These are phyloP conservation scores for Cepaea nemoralis DNA, from an alignment of 1,140 invertebrate genomes.

Conservation along the genomic window DNA sequence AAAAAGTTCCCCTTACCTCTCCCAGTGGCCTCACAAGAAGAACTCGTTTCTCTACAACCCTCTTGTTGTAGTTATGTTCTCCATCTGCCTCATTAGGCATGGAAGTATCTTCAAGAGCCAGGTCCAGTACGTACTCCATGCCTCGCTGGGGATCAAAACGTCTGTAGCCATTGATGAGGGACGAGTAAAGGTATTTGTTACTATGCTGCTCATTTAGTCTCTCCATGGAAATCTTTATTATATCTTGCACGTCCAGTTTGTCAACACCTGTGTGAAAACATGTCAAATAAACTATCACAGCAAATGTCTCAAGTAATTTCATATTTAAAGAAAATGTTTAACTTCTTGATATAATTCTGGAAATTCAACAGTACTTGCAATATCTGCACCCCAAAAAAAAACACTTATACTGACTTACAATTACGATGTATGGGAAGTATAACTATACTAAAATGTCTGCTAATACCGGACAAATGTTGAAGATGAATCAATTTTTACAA, in stretches of 20 bases:
- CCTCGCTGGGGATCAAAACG: conserved; percentile 89
- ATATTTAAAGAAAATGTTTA: not conserved
- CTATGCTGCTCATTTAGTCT: conserved; percentile 76
- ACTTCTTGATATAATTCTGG: too few relatives aligned
- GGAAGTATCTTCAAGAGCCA: conserved; percentile 74
- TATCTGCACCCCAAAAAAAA: too few relatives aligned
- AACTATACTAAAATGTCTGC: too few relatives aligned
- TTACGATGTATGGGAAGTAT: too few relatives aligned
- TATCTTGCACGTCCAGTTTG: conserved; percentile 79
- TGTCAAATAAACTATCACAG: not conserved
- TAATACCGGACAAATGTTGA: too few relatives aligned
- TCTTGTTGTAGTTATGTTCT: conserved; percentile 20
- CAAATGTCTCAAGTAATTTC: not conserved
- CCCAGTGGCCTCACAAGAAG: conserved; percentile 80
- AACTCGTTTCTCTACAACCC: conserved; percentile 57
- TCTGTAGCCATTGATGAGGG: conserved; percentile 84
- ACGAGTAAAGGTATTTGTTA: conserved; percentile 66
- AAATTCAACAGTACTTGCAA: too few relatives aligned
- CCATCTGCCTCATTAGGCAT: conserved; percentile 16
- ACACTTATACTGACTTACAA: too few relatives aligned
- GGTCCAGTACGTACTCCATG: conserved; percentile 88
- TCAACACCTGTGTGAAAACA: conserved; percentile 72
- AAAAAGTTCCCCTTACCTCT: conserved; percentile 77
- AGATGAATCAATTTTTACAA: too few relatives aligned
- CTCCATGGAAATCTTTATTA: conserved; percentile 76